Evolutionary conservation across 2,113 vertebrate species (phyloP).

Genomic region (Synchiropus splendidus): DNA sequence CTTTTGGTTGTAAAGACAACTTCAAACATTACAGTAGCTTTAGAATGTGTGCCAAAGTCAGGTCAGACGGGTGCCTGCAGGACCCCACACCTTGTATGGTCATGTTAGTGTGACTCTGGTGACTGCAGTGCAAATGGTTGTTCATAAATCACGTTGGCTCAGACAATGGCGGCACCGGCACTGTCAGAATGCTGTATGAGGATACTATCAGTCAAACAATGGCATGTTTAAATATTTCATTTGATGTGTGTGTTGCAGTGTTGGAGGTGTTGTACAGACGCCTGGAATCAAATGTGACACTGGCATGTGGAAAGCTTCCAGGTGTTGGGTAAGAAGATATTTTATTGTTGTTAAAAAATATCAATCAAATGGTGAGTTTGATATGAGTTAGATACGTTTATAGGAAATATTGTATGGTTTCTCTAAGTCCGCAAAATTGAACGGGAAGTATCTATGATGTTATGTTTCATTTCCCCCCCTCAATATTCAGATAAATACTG

Average conservation of each 20-base stretch:
- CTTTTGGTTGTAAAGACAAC: constrained; percentile 7
- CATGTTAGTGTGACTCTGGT: constrained; percentile 37
- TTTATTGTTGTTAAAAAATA: no score
- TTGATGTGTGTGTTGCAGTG: constrained; percentile 38
- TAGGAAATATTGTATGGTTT: no score
- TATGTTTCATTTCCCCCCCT: no score
- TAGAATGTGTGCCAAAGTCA: constrained; percentile 22
- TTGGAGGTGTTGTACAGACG: constrained; percentile 39
- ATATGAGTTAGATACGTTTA: no score
- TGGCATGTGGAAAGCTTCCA: constrained; percentile 44
- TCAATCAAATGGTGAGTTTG: no score
- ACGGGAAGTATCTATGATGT: no score
- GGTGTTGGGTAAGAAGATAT: constrained; percentile 33
- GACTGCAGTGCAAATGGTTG: constrained; percentile 21
- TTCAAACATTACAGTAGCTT: constrained; percentile 14
- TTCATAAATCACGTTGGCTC: constrained; percentile 25
- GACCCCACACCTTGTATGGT: constrained; percentile 46
- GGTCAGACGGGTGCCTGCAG: constrained; percentile 6
- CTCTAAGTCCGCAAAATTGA: no score
- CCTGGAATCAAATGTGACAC: constrained; percentile 51
- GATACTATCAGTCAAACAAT: constrained; percentile 5
- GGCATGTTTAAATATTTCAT: constrained; percentile 18
- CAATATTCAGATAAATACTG: no score
- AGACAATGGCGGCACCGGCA: constrained; percentile 12
- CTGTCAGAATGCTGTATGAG: constrained; percentile 13